These are phyloP conservation scores for Halcyon senegalensis DNA, from an alignment of 2,113 vertebrate genomes.

Conservation along the genomic window DNA sequence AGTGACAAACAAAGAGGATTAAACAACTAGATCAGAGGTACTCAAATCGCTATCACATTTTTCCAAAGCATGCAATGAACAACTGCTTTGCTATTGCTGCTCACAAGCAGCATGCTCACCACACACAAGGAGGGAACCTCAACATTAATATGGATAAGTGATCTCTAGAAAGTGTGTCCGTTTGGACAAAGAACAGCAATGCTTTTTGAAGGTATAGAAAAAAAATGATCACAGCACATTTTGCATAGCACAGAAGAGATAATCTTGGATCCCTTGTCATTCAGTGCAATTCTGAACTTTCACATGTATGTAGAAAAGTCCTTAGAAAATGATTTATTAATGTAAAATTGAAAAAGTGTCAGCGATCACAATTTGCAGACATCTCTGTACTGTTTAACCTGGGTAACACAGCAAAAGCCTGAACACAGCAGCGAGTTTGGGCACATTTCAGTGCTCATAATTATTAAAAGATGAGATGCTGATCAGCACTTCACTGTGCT, in stretches of 20 bases:
- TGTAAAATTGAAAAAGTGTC: not conserved
- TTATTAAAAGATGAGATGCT: not conserved
- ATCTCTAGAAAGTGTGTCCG: not conserved
- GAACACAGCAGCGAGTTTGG: not conserved
- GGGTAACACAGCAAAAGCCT: not conserved
- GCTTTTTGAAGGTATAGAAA: not conserved
- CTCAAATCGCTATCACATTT: not conserved
- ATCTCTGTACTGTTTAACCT: not conserved
- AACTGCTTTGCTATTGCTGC: not conserved
- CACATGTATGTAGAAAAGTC: not conserved
- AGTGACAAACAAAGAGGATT: slow-evolving; percentile 38
- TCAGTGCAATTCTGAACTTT: not conserved
- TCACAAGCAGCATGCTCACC: not conserved
- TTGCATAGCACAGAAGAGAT: not conserved
- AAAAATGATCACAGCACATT: not conserved
- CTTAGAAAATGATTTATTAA: not conserved
- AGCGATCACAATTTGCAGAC: not conserved
- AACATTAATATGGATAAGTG: not conserved
- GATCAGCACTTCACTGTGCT: not conserved
- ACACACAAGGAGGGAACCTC: not conserved
- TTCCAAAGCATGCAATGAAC: not conserved
- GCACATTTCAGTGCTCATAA: not conserved
- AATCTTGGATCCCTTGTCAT: not conserved
- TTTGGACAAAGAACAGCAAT: not conserved
- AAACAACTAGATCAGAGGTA: slow-evolving; percentile 22